Conservation (phyloP, 1,140 invertebrate genomes). For the Drosophila albomicans region DNA sequence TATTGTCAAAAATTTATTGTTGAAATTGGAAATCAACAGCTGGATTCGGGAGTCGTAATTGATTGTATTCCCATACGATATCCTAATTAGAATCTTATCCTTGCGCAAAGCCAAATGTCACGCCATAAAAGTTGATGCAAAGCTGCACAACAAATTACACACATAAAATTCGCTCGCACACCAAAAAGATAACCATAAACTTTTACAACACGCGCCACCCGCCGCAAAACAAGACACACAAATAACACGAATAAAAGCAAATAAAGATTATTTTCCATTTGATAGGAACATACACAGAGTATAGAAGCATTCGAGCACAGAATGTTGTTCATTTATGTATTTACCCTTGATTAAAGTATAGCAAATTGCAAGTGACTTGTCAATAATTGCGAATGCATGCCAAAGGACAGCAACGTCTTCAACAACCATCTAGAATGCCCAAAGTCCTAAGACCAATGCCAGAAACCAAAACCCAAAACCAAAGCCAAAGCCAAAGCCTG, state of each 20-base stretch:
- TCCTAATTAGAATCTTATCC: conserved; percentile 47
- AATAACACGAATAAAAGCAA: conserved; percentile 43
- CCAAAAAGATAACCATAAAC: conserved; percentile 35
- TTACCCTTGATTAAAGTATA: conserved; percentile 71
- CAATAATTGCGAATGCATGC: conserved; percentile 82
- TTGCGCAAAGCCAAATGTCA: conserved; percentile 34
- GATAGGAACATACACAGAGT: conserved; percentile 13
- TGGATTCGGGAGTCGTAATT: conserved; percentile 19
- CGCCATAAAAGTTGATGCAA: conserved; percentile 41
- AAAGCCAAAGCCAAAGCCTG: conserved; percentile 41
- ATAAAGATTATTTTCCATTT: conserved; percentile 50
- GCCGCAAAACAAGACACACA: conserved; percentile 32
- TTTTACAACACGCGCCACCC: conserved; percentile 30
- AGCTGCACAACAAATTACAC: conserved; percentile 35
- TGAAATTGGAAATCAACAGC: conserved; percentile 5
- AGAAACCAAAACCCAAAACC: background rate
- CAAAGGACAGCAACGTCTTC: conserved; percentile 63
- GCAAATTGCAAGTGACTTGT: conserved; percentile 80
- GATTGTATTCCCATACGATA: conserved; percentile 27
- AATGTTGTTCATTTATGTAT: conserved; percentile 61
- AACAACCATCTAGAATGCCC: background rate
- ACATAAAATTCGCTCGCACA: conserved; percentile 43
- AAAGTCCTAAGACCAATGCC: background rate
- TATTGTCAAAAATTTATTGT: background rate
- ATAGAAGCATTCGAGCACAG: background rate